Conservation (phyloP, 2,888 invertebrate genomes). For the Siphlonurus alternatus region DNA sequence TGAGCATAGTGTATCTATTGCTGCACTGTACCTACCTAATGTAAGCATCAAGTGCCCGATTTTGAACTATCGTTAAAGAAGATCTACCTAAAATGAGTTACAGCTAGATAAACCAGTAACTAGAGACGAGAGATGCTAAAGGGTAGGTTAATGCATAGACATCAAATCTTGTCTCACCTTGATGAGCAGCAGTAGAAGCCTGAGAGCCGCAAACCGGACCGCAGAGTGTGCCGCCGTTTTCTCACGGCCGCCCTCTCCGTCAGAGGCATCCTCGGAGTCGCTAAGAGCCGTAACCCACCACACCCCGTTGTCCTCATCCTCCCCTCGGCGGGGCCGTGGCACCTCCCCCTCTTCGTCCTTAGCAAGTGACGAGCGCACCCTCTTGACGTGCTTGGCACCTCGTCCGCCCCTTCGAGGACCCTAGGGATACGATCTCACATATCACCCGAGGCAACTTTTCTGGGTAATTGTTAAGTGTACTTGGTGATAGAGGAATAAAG, state of each 20-base stretch:
- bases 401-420: not conserved
- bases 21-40: too few species aligned
- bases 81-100: not conserved
- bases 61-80: not conserved
- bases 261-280: not conserved
- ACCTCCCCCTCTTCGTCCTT: not conserved
- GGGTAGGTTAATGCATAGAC: too few species aligned
- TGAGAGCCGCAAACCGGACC: not conserved
- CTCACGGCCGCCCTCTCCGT: not conserved
- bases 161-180: too few species aligned
- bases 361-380: not conserved
- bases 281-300: not conserved
- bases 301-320: not conserved
- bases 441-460: too few species aligned
- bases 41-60: too few species aligned
- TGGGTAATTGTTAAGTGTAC: too few species aligned
- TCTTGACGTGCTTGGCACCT: not conserved
- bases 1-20: too few species aligned
- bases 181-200: not conserved
- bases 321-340: not conserved
- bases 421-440: too few species aligned
- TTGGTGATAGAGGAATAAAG: too few species aligned
- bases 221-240: not conserved
- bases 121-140: too few species aligned
- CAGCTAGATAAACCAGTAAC: too few species aligned